These are phyloP conservation scores for Enteromius anoplus DNA, from an alignment of 2,797 vertebrate species.

Conservation along the genomic window DNA sequence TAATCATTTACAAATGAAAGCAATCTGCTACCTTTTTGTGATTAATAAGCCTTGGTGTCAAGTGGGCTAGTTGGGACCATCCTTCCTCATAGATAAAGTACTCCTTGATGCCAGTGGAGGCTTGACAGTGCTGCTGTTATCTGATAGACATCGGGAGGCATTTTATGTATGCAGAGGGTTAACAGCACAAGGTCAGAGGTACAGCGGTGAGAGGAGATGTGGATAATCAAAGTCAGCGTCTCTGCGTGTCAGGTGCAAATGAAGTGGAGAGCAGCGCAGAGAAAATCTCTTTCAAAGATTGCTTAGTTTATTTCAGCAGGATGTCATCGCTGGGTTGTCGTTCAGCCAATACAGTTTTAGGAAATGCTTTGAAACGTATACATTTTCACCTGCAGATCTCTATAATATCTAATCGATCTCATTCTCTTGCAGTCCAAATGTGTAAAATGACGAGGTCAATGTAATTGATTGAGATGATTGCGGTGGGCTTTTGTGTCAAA, in stretches of 20 bases:
- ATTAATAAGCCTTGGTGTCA: constrained; percentile 15
- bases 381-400: background rate
- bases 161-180: constrained; percentile 62
- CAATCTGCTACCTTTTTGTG: background rate
- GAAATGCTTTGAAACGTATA: constrained; percentile 17
- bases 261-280: constrained; percentile 21
- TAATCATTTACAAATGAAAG: constrained; percentile 4
- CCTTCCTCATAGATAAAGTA: constrained; percentile 54
- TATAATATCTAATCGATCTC: constrained; percentile 9
- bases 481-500: background rate
- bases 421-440: constrained; percentile 14
- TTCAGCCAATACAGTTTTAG: constrained; percentile 8
- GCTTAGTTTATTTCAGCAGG: background rate
- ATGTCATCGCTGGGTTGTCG: background rate
- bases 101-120: constrained; percentile 57
- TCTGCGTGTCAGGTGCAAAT: constrained; percentile 44
- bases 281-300: constrained; percentile 44
- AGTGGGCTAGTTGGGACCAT: constrained; percentile 9
- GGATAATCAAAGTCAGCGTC: constrained; percentile 72
- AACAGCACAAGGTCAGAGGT: constrained; percentile 74
- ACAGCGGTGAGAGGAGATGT: constrained; percentile 62
- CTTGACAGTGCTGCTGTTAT: constrained; percentile 61
- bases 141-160: constrained; percentile 70
- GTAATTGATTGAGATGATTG: constrained; percentile 17
- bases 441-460: constrained; percentile 27